Conservation (phyloP, 2,797 vertebrate genomes). For the Calcarius lapponicus region DNA sequence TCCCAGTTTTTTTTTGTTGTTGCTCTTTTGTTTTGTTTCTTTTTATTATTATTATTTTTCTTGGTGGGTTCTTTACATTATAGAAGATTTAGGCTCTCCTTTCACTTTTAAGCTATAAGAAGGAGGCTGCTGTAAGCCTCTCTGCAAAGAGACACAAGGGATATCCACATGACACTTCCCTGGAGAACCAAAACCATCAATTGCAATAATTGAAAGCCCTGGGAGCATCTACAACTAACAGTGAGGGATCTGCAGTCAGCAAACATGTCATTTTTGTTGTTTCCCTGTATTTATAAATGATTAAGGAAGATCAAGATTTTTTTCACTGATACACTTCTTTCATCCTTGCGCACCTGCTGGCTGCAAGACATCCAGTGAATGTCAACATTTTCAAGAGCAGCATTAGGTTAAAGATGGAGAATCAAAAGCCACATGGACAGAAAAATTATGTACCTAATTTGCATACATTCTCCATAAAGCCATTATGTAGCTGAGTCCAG, state of each 20-base stretch:
- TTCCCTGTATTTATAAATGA: slow-evolving; percentile 14
- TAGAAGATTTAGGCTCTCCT: background rate
- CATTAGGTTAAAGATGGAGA: background rate
- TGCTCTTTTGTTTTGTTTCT: background rate
- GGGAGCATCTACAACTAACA: background rate
- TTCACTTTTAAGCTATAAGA: background rate
- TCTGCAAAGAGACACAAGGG: background rate
- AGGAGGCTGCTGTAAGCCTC: background rate
- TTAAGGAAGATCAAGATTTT: slow-evolving; percentile 8
- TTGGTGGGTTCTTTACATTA: background rate
- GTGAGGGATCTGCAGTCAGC: background rate
- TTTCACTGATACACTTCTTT: background rate
- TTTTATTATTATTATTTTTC: background rate
- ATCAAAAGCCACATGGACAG: background rate
- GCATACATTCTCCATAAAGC: background rate
- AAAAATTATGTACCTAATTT: background rate
- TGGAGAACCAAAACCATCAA: background rate
- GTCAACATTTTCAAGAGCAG: background rate
- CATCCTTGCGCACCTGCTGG: background rate
- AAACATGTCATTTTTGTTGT: slow-evolving; percentile 2
- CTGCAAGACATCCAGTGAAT: background rate
- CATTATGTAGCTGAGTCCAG: background rate
- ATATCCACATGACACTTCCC: background rate
- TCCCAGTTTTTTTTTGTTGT: background rate
- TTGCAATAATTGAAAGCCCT: background rate